These are phyloP conservation scores for Cyrtorhinus lividipennis DNA, from an alignment of 1,140 invertebrate species.

Conservation along the genomic window DNA sequence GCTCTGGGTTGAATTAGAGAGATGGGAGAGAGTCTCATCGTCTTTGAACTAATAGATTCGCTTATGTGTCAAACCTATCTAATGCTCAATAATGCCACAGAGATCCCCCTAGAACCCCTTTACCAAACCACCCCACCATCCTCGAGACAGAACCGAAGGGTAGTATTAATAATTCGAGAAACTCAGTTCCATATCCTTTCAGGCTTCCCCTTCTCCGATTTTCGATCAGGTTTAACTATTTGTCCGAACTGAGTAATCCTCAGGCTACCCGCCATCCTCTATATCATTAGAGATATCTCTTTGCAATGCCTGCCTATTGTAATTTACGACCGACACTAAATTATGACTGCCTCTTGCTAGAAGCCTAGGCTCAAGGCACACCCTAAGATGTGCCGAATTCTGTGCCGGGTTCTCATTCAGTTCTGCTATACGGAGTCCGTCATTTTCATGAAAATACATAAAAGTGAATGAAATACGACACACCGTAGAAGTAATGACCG, in stretches of 20 bases:
- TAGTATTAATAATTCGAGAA: constrained; percentile 13
- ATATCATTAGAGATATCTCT: neutral
- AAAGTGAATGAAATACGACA: too few species aligned
- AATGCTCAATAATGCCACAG: constrained; percentile 14
- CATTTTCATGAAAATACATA: too few species aligned
- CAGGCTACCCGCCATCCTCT: neutral
- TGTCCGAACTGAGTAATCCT: constrained; percentile 15
- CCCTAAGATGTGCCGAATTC: too few species aligned
- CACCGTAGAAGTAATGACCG: too few species aligned
- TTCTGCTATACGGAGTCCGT: too few species aligned
- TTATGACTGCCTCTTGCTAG: neutral
- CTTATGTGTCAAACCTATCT: constrained; percentile 17
- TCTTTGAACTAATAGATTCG: constrained; percentile 17
- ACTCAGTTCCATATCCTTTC: neutral
- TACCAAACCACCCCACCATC: neutral
- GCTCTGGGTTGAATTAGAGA: constrained; percentile 7
- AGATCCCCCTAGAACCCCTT: too few species aligned
- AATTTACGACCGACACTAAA: neutral
- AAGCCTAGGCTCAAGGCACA: neutral
- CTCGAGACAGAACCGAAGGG: neutral
- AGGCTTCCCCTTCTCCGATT: neutral
- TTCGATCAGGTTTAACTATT: constrained; percentile 9
- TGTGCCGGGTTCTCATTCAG: too few species aligned
- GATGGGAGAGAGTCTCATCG: neutral
- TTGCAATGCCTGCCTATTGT: neutral